phyloP scores from a whole-genome alignment of 2,888 invertebrate species.

The Oscheius sp. region DNA sequence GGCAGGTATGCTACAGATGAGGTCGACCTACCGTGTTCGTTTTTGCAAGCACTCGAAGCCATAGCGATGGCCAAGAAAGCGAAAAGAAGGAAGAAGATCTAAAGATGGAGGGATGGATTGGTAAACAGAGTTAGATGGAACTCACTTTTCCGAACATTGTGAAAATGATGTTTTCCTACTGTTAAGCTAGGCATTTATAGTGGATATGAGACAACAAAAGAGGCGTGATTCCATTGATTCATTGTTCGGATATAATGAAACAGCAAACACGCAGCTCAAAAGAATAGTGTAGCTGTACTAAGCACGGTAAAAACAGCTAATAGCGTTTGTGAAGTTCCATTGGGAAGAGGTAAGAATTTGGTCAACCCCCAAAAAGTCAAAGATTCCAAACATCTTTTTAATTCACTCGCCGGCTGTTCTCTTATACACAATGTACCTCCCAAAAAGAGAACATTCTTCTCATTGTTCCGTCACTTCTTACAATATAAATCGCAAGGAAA shows the following conservation, averaged over 20 bases:
- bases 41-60: background rate
- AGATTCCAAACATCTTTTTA: too few relatives aligned
- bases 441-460: too few relatives aligned
- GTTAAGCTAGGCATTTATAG: conserved; percentile 1
- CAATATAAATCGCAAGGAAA: too few relatives aligned
- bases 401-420: too few relatives aligned
- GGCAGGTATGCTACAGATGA: background rate
- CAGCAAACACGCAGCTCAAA: background rate
- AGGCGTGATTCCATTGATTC: conserved; percentile 10
- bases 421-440: too few relatives aligned
- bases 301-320: too few relatives aligned
- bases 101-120: background rate
- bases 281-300: too few relatives aligned
- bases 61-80: conserved; percentile 7
- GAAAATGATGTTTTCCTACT: background rate
- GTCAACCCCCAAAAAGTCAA: too few relatives aligned
- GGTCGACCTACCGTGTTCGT: background rate
- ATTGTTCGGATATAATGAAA: background rate
- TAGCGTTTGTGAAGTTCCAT: too few relatives aligned
- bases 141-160: conserved; percentile 25
- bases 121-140: background rate
- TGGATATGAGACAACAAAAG: background rate
- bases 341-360: too few relatives aligned
- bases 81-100: conserved; percentile 19
- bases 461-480: too few relatives aligned